Percentiles rank a stretch among this genome's conserved stretches.
phyloP scores from a whole-genome alignment of 2,888 invertebrate species.

The Leucania comma region DNA sequence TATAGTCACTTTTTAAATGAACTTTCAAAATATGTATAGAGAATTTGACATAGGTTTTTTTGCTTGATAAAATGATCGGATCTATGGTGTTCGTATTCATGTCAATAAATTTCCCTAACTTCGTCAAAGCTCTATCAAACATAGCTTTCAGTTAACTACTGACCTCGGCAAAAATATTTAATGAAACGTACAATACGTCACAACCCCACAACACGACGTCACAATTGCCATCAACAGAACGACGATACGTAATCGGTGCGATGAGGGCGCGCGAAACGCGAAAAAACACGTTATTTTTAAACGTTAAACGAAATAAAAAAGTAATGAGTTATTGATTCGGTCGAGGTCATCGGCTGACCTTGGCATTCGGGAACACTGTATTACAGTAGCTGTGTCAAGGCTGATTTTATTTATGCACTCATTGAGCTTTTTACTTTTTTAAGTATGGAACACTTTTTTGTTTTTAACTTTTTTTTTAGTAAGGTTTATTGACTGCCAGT shows the following conservation, averaged over 20 bases:
- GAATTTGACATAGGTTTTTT: too few species aligned
- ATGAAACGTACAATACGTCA: conserved; percentile 45
- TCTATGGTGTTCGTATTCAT: neutral
- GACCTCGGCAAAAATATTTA: neutral
- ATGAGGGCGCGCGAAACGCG: conserved; percentile 74
- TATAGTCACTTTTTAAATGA: too few species aligned
- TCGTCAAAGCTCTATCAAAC: neutral
- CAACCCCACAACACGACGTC: conserved; percentile 66
- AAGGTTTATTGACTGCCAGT: too few species aligned
- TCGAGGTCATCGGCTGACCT: conserved; percentile 74
- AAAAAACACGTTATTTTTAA: conserved; percentile 82
- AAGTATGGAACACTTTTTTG: conserved; percentile 48
- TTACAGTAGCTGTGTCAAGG: conserved; percentile 78
- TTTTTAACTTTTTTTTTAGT: neutral
- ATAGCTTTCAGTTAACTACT: neutral
- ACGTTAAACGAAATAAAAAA: conserved; percentile 83
- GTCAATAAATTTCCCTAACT: neutral
- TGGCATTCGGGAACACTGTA: conserved; percentile 66
- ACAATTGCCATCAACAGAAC: conserved; percentile 71
- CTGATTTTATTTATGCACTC: conserved; percentile 74
- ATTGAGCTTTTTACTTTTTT: conserved; percentile 65
- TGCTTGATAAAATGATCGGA: neutral
- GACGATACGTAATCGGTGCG: conserved; percentile 75
- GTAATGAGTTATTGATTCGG: conserved; percentile 84
- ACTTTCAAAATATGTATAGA: too few species aligned